A percentile compares a stretch with the other conserved stretches of the same genome.
phyloP scores from a whole-genome alignment of 2,113 vertebrate genomes.

The Cheilinus undulatus region DNA sequence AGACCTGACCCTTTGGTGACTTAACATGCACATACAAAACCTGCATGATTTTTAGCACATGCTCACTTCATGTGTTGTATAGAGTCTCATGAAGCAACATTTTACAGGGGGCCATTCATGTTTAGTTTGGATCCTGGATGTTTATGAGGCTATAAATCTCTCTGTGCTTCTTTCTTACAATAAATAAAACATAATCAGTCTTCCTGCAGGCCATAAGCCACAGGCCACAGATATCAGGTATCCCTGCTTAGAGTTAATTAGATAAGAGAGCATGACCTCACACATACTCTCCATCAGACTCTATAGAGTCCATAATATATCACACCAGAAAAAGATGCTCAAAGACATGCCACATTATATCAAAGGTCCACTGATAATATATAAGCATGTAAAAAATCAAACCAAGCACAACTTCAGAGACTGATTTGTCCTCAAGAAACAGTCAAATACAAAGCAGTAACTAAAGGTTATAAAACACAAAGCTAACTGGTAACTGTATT shows the following conservation, averaged over 20 bases:
- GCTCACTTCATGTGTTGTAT: not conserved
- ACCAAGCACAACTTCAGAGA: not conserved
- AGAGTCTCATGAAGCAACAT: not conserved
- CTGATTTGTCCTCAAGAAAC: not conserved
- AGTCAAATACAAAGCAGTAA: constrained; percentile 17
- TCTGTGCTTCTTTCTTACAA: not conserved
- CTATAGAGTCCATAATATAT: constrained; percentile 19
- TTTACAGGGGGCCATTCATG: not conserved
- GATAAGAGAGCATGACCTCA: constrained; percentile 4
- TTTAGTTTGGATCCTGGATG: constrained; percentile 13
- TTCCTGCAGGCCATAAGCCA: not conserved
- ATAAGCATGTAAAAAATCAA: not conserved
- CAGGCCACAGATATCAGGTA: constrained; percentile 19
- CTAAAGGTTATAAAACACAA: not conserved
- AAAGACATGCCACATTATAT: not conserved
- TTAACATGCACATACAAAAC: constrained; percentile 21
- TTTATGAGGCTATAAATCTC: constrained; percentile 27
- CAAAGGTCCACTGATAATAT: not conserved
- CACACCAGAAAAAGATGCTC: not conserved
- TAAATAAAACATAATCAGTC: constrained; percentile 12
- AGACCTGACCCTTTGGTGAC: not conserved
- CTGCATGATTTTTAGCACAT: constrained; percentile 1
- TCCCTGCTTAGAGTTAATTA: not conserved
- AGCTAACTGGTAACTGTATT: not conserved
- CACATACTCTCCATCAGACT: constrained; percentile 8